phyloP scores from a whole-genome alignment of 2,113 vertebrate species.

The Naja naja region DNA sequence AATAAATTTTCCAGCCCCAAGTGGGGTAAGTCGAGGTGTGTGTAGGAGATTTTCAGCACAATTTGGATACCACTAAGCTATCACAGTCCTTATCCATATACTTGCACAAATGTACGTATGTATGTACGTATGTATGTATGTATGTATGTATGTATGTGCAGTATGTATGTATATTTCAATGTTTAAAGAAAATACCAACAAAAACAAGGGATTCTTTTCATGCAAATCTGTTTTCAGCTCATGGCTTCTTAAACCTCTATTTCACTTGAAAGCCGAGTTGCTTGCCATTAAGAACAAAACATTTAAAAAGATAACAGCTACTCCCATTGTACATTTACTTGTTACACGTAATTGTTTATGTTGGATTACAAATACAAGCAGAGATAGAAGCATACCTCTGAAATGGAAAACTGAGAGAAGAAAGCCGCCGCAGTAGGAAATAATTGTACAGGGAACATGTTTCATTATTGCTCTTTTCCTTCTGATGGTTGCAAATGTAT shows the following conservation, averaged over 20 bases:
- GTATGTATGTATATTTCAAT: background rate
- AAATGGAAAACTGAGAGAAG: background rate
- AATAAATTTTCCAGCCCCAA: too few species aligned
- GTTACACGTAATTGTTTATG: background rate
- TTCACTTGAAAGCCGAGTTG: slow-evolving; percentile 16
- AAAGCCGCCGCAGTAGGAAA: background rate
- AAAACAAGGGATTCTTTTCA: background rate
- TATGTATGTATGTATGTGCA: too few species aligned
- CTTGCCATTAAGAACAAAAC: slow-evolving; percentile 11
- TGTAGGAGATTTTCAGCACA: background rate
- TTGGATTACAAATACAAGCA: slow-evolving; percentile 29
- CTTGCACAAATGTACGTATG: background rate
- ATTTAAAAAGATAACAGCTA: slow-evolving; percentile 25
- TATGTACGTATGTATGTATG: too few species aligned
- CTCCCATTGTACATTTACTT: slow-evolving; percentile 22
- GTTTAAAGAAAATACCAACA: background rate
- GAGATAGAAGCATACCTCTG: slow-evolving; percentile 24
- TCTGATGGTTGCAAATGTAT: background rate
- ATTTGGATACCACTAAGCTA: too few species aligned
- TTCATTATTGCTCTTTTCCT: slow-evolving; percentile 17
- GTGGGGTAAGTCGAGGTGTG: too few species aligned
- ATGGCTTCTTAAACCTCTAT: background rate
- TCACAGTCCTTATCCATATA: background rate
- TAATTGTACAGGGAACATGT: background rate
- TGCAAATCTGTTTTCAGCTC: background rate